Evolutionary conservation across 2,113 vertebrate genomes (phyloP).

Genomic region (Elgaria multicarinata): DNA sequence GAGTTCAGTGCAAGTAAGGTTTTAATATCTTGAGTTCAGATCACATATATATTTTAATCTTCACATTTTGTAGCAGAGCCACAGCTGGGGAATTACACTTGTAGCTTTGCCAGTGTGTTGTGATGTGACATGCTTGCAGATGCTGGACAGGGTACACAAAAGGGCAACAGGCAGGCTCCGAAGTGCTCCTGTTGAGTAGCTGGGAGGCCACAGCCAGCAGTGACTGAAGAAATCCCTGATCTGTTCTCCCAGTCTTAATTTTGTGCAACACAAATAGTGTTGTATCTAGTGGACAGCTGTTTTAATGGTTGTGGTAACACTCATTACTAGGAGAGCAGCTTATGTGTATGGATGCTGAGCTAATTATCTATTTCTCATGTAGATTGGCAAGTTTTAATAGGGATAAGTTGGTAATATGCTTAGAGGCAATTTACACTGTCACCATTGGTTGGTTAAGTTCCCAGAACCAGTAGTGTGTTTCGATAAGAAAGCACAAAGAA

Average conservation of each 20-base stretch:
- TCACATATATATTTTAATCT: not conserved
- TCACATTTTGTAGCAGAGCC: not conserved
- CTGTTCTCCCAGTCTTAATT: conserved; percentile 20
- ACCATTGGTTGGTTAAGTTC: not conserved
- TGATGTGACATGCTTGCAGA: not conserved
- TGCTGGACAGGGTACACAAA: not conserved
- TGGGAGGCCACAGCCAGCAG: conserved; percentile 26
- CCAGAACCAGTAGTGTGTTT: not conserved
- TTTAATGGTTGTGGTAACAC: conserved; percentile 26
- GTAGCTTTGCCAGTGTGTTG: not conserved
- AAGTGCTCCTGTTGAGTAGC: not conserved
- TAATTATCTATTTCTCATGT: conserved; percentile 14
- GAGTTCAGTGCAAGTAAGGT: not conserved
- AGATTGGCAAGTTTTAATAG: conserved; percentile 33
- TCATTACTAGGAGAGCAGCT: conserved; percentile 16
- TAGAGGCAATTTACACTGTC: conserved; percentile 31
- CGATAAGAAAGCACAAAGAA: conserved; percentile 32
- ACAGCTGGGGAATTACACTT: not conserved
- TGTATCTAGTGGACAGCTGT: conserved; percentile 36
- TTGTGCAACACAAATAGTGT: conserved; percentile 44
- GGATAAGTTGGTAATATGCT: conserved; percentile 16
- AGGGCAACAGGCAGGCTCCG: not conserved
- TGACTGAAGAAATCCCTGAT: conserved; percentile 9
- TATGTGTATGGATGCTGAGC: conserved; percentile 36
- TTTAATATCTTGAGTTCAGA: not conserved